Base-by-base conservation (phyloP, 2,888 invertebrate genomes). In the Caenorhabditis virilis region DNA sequence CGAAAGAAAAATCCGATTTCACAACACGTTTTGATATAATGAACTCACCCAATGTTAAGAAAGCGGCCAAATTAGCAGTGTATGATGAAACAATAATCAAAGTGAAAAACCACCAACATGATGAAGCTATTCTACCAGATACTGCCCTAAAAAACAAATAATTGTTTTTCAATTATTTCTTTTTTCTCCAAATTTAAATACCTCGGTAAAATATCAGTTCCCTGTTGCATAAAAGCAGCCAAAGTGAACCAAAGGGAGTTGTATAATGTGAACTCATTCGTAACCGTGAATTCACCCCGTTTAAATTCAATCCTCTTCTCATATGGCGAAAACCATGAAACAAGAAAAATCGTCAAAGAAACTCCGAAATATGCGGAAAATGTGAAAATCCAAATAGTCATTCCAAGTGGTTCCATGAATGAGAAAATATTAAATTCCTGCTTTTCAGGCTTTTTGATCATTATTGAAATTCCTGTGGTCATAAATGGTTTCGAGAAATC, bases 101-200 rank as follows among this genome's bases (percentile, higher is more conserved):
- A 0, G 95, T 97, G 86, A 98, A 98, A 86, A 97, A 97, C 95
- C 97, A 98, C 97, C 97, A 98, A 1, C 95, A 95, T 38, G 93
- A 92, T 41, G 64, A 64, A 2, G 97, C 97, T 78, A 97, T 95
- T 62, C 98, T 88, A 4, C 93, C 93, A 0, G 93, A 92, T 74
- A 92, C 88, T 3, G 91, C 91, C 83, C 91, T 89, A 83, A 43
- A 64, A 50, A 27, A 26, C 49, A 27, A 52, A 23, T n/a, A n/a
- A n/a, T n/a, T n/a, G 13, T 13, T 30, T 30, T 30, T 30, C 25
- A 52, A 57, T 36, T 36, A 46, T 15, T 43, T 15, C 20, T 16
- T 45, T 23, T n/a, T 46, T 38, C 16, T 6, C 16, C 36, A n/a
- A 5, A n/a, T n/a, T 36, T 16, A 3, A 35, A 13, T 41, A 93